Evolutionary conservation across 2,113 vertebrate genomes (phyloP), one percentile per base, ranked within the genome.

Genomic region (Hippolais icterina): DNA sequence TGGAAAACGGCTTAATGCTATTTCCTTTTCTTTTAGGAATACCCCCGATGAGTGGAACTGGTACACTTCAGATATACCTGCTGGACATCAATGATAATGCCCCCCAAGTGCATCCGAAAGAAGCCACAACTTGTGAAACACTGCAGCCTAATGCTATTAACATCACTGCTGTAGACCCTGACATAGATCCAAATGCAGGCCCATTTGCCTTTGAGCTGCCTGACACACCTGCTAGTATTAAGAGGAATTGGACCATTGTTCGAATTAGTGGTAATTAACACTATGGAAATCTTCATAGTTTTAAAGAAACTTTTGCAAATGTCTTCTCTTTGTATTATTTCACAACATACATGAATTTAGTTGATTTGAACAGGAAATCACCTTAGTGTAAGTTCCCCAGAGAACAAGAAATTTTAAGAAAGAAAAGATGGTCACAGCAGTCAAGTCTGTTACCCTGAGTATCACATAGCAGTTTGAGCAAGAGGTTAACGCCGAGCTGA

Each of bases 51-150:
- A 99, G 98, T 35, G 99, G 99, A 54, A 99, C 99, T 2, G 99
- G 99, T 29, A 99, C 99, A 0, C 98, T 99, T 78, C 99, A 99
- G 95, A 99, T 99, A 96, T 96, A 97, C 94, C 98, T 99, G 94
- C 97, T 99, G 96, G 99, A 99, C 96, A 99, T 99, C 96, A 99
- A 99, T 57, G 99, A 99, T 97, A 99, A 99, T 49, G 99, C 99
- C 22, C 99, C 99, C 17, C 98, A 98, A 94, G 99, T 99, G 68
- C 98, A 98, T 95, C 99, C 99, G 7, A 98, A 98, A 90, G 99
- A 99, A 97, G 98, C 98, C 7, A 99, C 99, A 42, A 98, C 99
- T 44, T 99, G 99, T 57, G 98, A 99, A 97, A 99, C 99, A 8
- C 98, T 99, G 2, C 99, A 99, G 68, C 99, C 99, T 80, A 99